Evolutionary conservation across 2,113 vertebrate genomes (phyloP).

Genomic region (human (Homo sapiens)): DNA sequence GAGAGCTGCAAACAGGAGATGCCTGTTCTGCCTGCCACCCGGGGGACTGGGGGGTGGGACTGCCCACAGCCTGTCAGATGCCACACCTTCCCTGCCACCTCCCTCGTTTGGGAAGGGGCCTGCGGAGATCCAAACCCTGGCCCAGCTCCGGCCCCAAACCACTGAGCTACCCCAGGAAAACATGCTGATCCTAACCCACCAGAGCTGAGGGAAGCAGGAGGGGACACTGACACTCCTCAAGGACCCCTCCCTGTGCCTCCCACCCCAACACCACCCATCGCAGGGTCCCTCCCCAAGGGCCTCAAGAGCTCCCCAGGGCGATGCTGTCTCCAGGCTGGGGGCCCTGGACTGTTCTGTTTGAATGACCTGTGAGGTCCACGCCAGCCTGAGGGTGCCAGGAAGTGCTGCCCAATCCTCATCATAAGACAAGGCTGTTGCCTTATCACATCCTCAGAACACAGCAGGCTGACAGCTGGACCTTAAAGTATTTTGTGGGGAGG

Average conservation of each 20-base stretch:
- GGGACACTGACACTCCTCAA: neutral
- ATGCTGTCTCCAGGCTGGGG: neutral
- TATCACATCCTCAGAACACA: neutral
- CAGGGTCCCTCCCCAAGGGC: neutral
- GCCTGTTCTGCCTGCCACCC: fast-evolving
- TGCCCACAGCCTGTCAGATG: neutral
- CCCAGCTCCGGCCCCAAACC: neutral
- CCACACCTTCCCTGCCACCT: neutral
- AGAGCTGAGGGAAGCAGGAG: neutral
- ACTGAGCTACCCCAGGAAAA: neutral
- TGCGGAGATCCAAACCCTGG: neutral
- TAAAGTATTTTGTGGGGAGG: neutral
- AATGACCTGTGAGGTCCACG: neutral
- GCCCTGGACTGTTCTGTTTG: neutral
- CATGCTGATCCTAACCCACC: neutral
- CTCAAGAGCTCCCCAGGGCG: neutral
- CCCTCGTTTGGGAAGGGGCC: neutral
- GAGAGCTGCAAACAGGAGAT: neutral
- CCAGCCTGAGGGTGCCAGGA: neutral
- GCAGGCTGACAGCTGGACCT: neutral
- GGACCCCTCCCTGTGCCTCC: neutral
- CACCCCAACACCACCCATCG: neutral
- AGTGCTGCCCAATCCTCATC: neutral
- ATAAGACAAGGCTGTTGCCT: neutral
- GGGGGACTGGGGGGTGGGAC: neutral